Evolutionary conservation across 1,140 invertebrate genomes (phyloP), one percentile per base, ranked within the genome.

Genomic region (Neodiprion pinetum): DNA sequence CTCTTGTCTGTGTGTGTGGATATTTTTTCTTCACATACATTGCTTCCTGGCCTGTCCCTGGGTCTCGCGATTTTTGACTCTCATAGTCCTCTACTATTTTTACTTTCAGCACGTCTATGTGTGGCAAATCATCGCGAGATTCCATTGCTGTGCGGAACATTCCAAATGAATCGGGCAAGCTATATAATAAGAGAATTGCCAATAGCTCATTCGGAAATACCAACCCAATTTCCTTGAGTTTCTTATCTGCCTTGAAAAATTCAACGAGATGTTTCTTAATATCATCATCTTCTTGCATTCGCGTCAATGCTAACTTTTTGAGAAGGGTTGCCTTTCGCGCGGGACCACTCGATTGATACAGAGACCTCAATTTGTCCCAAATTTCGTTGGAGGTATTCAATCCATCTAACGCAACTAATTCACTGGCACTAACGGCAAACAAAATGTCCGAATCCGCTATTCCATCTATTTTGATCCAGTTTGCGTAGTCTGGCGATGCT

Each of bases 61-160:
- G 12, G 12, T 75, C 71, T 48, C 67, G 73, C n/a, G 48, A 23
- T 21, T 71, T 67, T n/a, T 74, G 67, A 9, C 48, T 48, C 40
- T 76, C 72, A n/a, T 65, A 48, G 72, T 79, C 77, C 17, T 78
- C 76, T 2, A 78, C 12, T 14, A 78, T 71, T 72, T 80, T 80
- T 14, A 80, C 72, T 53, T 74, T 76, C 40, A 78, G 61, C 23
- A 69, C 50, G 47, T 78, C 77, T 7, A 53, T 47, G 5, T 48
- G 74, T 7, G 78, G 78, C 47, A 80, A 72, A 48, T 67, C 75
- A 67, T 80, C 75, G 10, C 75, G 72, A 7, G 68, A 70, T 67
- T 80, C 75, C 17, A 80, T 75, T 8, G 78, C 78, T 48, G 48
- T 50, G 11, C 74, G 65, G 49, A 76, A 79, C 12, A 47, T 77